Evolutionary conservation across 2,113 vertebrate genomes (phyloP).

Genomic region (Helogale parvula): DNA sequence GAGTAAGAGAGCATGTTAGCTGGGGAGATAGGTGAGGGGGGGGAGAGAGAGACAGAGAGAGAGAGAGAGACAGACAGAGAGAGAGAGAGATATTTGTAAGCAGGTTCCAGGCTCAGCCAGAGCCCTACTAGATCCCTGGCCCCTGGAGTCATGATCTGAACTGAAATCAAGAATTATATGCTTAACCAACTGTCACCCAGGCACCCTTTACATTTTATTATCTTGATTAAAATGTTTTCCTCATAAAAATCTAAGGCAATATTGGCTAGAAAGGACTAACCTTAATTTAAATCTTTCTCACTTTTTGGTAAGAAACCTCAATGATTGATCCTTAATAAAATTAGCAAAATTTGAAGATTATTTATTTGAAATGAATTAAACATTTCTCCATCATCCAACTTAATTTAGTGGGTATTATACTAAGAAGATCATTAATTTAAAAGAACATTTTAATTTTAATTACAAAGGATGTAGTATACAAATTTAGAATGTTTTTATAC

Average conservation of each 20-base stretch:
- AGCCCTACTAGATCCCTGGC: too few relatives aligned
- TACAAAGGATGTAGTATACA: not conserved
- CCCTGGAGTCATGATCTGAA: too few relatives aligned
- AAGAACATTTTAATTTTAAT: slow-evolving; percentile 25
- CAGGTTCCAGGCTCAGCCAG: too few relatives aligned
- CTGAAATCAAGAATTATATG: too few relatives aligned
- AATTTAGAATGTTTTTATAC: slow-evolving; percentile 13
- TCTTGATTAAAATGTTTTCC: not conserved
- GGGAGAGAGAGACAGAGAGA: too few relatives aligned
- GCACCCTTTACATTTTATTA: not conserved
- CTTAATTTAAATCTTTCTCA: not conserved
- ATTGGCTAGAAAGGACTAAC: not conserved
- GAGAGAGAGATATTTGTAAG: too few relatives aligned
- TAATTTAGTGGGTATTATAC: slow-evolving; percentile 8
- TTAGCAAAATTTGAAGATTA: slow-evolving; percentile 40
- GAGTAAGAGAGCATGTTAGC: too few relatives aligned
- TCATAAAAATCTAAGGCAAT: not conserved
- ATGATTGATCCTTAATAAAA: not conserved
- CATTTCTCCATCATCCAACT: not conserved
- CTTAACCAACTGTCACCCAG: too few relatives aligned
- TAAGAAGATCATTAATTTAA: slow-evolving; percentile 44
- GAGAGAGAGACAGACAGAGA: too few relatives aligned
- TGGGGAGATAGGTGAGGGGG: too few relatives aligned
- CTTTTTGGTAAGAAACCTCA: slow-evolving; percentile 19
- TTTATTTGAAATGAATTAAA: slow-evolving; percentile 32